These are phyloP conservation scores for Todus mexicanus DNA, from an alignment of 2,797 vertebrate species.

Conservation along the genomic window DNA sequence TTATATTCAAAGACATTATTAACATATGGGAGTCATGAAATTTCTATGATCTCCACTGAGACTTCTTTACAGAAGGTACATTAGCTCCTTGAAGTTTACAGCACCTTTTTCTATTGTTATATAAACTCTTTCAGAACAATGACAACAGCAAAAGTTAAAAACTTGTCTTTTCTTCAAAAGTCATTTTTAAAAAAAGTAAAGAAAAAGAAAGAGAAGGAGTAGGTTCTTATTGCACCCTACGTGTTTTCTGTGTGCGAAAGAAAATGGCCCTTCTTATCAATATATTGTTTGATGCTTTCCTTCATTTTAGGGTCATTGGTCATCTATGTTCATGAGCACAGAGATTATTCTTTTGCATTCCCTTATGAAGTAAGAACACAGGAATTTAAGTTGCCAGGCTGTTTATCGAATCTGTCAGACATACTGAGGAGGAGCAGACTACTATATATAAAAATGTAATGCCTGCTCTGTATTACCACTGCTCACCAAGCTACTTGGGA, in stretches of 20 bases:
- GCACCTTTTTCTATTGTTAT: slow-evolving; percentile 34
- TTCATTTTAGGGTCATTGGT: slow-evolving; percentile 22
- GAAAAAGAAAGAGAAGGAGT: neutral
- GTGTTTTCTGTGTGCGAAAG: neutral
- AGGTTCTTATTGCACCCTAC: neutral
- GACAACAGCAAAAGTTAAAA: neutral
- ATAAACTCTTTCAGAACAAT: slow-evolving; percentile 11
- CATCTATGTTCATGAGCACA: neutral
- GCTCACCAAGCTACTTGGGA: neutral
- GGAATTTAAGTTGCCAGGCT: neutral
- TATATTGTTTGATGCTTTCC: neutral
- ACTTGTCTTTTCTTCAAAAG: slow-evolving; percentile 11
- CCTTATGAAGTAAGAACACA: neutral
- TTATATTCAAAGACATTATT: slow-evolving; percentile 78
- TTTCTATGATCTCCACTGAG: slow-evolving; percentile 65
- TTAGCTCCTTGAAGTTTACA: slow-evolving; percentile 65
- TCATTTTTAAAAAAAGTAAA: neutral
- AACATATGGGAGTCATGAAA: slow-evolving; percentile 67
- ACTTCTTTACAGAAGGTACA: slow-evolving; percentile 62
- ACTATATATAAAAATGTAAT: neutral
- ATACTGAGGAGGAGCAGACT: neutral
- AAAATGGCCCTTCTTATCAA: neutral
- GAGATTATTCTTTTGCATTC: neutral
- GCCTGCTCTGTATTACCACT: neutral
- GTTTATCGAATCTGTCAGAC: neutral